phyloP scores from a whole-genome alignment of 2,113 vertebrate genomes.

The Pteropus alecto region DNA sequence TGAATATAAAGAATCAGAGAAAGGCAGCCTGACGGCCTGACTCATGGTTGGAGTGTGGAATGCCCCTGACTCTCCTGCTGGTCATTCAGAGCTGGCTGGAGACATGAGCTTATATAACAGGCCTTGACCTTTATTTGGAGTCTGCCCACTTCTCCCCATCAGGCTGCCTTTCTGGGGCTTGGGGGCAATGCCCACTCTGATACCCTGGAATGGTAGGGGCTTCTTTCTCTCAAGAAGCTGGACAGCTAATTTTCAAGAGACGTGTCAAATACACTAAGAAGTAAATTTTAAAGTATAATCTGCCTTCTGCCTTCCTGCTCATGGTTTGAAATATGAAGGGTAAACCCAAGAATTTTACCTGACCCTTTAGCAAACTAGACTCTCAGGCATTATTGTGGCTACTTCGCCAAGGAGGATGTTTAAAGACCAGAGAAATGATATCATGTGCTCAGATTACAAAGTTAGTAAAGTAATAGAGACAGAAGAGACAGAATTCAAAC shows the following conservation, averaged over 20 bases:
- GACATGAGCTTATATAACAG: background rate
- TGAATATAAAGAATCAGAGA: background rate
- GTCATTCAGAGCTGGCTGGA: background rate
- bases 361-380: background rate
- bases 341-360: background rate
- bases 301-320: background rate
- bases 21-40: background rate
- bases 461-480: background rate
- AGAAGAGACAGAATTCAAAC: background rate
- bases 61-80: background rate
- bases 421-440: background rate
- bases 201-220: background rate
- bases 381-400: background rate
- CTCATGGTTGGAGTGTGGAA: accelerated
- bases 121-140: background rate
- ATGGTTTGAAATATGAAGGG: background rate
- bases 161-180: background rate
- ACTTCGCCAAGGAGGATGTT: background rate
- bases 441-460: background rate
- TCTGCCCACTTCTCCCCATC: background rate
- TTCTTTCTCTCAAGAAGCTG: background rate
- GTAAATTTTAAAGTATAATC: background rate
- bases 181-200: accelerated
- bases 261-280: background rate
- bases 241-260: background rate